Evolutionary conservation across 2,888 invertebrate genomes (phyloP).

Genomic region (Drosophila parthenogenetica): DNA sequence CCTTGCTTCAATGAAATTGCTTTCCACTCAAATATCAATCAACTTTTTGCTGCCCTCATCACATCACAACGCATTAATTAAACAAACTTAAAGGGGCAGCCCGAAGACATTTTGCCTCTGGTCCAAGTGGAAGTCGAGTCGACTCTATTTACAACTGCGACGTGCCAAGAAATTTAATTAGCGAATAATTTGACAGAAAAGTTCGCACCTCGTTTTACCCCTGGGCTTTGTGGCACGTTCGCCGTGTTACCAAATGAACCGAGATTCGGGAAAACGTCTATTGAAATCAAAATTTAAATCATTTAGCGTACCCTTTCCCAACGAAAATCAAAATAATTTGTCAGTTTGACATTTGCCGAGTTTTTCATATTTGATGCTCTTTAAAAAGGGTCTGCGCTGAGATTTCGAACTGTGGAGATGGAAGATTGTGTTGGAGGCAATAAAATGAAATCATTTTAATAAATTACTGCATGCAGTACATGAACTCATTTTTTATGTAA

Average conservation of each 20-base stretch:
- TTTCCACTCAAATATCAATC: conserved; percentile 73
- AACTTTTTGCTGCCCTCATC: conserved; percentile 43
- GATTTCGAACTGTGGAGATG: not conserved
- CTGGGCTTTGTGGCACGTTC: conserved; percentile 23
- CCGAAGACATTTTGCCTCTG: not conserved
- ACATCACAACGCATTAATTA: conserved; percentile 54
- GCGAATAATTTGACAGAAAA: conserved; percentile 57
- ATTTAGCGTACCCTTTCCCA: conserved; percentile 8
- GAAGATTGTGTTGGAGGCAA: conserved; percentile 9
- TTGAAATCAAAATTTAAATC: conserved; percentile 51
- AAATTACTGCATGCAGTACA: conserved; percentile 59
- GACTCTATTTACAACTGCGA: conserved; percentile 46
- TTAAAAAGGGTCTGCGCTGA: not conserved
- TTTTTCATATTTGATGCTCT: not conserved
- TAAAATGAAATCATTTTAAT: conserved; percentile 54
- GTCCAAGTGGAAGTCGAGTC: conserved; percentile 11
- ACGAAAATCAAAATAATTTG: conserved; percentile 39
- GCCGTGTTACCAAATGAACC: conserved; percentile 1
- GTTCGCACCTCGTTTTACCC: conserved; percentile 56
- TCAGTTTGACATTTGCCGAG: conserved; percentile 38
- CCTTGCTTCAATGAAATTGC: conserved; percentile 46
- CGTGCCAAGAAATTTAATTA: conserved; percentile 77
- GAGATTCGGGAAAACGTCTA: conserved; percentile 26
- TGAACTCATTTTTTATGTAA: conserved; percentile 75
- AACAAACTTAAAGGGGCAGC: conserved; percentile 42